Evolutionary conservation across 53 echinoderm and acorn worm species (phyloP), one percentile per base, ranked within the genome.

Genomic region (Glandiceps talaboti): DNA sequence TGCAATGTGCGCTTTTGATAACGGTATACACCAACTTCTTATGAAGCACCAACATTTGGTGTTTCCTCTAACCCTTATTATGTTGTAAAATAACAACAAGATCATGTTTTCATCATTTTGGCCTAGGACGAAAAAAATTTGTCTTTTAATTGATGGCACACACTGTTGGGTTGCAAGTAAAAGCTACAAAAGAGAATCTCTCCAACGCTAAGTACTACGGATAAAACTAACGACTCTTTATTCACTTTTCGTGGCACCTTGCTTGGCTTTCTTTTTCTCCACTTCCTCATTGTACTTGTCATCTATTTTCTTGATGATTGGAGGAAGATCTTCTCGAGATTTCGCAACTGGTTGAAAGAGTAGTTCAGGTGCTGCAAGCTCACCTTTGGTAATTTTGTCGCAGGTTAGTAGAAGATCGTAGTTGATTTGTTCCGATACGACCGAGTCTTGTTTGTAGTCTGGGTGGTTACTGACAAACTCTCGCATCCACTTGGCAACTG

Each of bases 361-460:
- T 25, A 89, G 83, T 14, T 77, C 85, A 10, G 89, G 83, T 0
- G 87, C 89, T 30, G 85, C 84, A 28, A 77, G 31, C 33, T 85
- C 82, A 0, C 91, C 97, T 33, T 88, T 88, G 6, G 89, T 91
- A 81, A 97, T 89, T 20, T 83, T 85, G 30, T 85, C 89, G 77
- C 90, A 93, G 25, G 87, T 83, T 29, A 73, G 78, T 28, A 97
- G 74, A 14, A 97, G 91, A 85, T 97, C 93, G 77, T 93, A 93
- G 77, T 89, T 91, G 77, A 97, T 89, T 26, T 72, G 31, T 14
- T 93, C 93, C 1, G 93, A 82, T 86, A 97, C 84, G 31, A 93
- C 91, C 0, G 93, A 97, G 88, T 97, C 97, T 1, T 93, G 88
- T 29, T 93, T 86, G 93, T 97, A 93, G 73, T 88, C 91, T 20